Conservation (phyloP, 2,113 vertebrate species). For the Rattus rattus region DNA sequence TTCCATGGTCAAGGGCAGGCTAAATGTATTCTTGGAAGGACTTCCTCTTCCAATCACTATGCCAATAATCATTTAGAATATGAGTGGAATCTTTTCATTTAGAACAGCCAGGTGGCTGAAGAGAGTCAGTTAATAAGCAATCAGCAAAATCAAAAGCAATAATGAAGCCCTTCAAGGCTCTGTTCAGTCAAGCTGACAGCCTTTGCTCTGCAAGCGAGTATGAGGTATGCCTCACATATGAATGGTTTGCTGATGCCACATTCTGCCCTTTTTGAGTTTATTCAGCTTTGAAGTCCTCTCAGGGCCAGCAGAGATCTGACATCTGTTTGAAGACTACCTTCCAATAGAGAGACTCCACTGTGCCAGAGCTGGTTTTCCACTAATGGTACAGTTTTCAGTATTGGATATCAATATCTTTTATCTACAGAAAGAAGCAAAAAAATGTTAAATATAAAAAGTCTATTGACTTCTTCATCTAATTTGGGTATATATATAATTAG, state of each 20-base stretch:
- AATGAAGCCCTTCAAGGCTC: slow-evolving; percentile 74
- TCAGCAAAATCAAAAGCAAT: slow-evolving; percentile 78
- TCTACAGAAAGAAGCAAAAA: slow-evolving; percentile 19
- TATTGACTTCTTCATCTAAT: slow-evolving; percentile 54
- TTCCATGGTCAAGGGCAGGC: slow-evolving; percentile 61
- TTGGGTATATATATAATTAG: slow-evolving; percentile 44
- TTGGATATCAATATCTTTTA: slow-evolving; percentile 59
- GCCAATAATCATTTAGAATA: slow-evolving; percentile 68
- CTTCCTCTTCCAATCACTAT: slow-evolving; percentile 63
- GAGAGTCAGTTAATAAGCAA: slow-evolving; percentile 69
- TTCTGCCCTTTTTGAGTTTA: slow-evolving; percentile 16
- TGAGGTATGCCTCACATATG: background rate
- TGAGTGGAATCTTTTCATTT: slow-evolving; percentile 75
- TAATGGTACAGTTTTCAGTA: slow-evolving; percentile 20
- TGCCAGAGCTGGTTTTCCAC: slow-evolving; percentile 24
- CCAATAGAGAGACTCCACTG: background rate
- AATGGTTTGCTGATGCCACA: slow-evolving; percentile 71
- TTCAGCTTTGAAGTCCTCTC: slow-evolving; percentile 5
- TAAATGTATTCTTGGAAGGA: slow-evolving; percentile 56
- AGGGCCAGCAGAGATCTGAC: slow-evolving; percentile 48
- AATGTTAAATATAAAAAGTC: background rate
- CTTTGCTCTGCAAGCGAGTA: slow-evolving; percentile 56
- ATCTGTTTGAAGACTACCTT: slow-evolving; percentile 54
- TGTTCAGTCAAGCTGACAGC: slow-evolving; percentile 51
- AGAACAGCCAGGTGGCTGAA: slow-evolving; percentile 68